Percentiles rank a stretch among this genome's conserved stretches.
These are phyloP conservation scores for Schizopygopsis malacanthus DNA, from an alignment of 2,797 vertebrate species.

Conservation along the genomic window DNA sequence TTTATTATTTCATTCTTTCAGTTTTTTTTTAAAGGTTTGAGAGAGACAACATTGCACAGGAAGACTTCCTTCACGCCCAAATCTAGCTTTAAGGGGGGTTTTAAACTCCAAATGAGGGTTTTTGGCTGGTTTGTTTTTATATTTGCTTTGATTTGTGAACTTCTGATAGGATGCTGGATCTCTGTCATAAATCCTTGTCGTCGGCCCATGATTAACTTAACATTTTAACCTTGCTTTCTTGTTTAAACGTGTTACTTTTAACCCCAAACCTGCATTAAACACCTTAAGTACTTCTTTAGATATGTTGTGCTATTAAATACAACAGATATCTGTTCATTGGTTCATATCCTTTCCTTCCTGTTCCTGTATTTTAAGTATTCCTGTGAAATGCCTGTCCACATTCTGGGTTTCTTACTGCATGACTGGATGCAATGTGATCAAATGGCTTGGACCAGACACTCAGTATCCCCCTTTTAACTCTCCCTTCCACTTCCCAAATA, in stretches of 20 bases:
- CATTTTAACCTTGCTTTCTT: slow-evolving; percentile 72
- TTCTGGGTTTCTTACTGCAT: slow-evolving; percentile 96
- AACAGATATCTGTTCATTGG: slow-evolving; percentile 66
- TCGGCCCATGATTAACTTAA: slow-evolving; percentile 72
- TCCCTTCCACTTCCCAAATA: slow-evolving; percentile 71
- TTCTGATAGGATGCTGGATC: slow-evolving; percentile 82
- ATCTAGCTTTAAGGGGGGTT: slow-evolving; percentile 36
- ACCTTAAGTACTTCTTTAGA: slow-evolving; percentile 18
- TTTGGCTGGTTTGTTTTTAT: slow-evolving; percentile 38
- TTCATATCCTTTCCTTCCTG: slow-evolving; percentile 68
- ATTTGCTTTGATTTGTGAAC: slow-evolving; percentile 70
- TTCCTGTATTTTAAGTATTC: slow-evolving; percentile 83
- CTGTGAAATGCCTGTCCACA: slow-evolving; percentile 98
- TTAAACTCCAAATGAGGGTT: slow-evolving; percentile 16
- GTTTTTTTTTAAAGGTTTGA: slow-evolving; percentile 82
- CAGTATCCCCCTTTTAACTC: slow-evolving; percentile 83
- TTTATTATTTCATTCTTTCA: slow-evolving; percentile 76
- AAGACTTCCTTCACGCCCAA: slow-evolving; percentile 81
- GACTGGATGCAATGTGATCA: slow-evolving; percentile 94
- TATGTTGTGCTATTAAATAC: slow-evolving; percentile 8
- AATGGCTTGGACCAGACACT: slow-evolving; percentile 93
- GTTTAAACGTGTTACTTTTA: slow-evolving; percentile 61
- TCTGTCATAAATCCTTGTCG: slow-evolving; percentile 67
- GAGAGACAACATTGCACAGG: slow-evolving; percentile 95
- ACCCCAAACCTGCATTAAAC: slow-evolving; percentile 67